Evolutionary conservation across 1,140 invertebrate species (phyloP), one percentile per base, ranked within the genome.

Genomic region (Cotesia chilonis): DNA sequence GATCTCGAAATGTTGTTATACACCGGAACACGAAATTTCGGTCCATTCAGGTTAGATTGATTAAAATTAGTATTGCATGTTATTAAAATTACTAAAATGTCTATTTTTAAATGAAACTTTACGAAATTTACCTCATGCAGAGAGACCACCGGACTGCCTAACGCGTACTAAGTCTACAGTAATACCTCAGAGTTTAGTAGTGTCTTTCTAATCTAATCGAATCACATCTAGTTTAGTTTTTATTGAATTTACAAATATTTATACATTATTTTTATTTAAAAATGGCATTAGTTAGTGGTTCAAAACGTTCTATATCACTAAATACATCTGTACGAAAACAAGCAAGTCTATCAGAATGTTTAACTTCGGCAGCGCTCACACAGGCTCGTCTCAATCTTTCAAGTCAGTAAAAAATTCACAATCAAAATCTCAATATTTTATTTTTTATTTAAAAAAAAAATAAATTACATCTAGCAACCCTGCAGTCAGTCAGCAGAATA

Each of bases 341-440:
- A 65, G 78, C 80, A 4, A 81, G 80, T 60, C 75, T 85, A 9
- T 83, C 84, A 0, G 85, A 85, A 64, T 82, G 82, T 71, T 76
- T 87, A 14, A 86, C 85, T 10, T 81, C 82, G 51, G 83, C 79
- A 2, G 70, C 83, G 60, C 78, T 87, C n/a, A 83, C 84, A 0
- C 82, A 84, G 72, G 85, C 85, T 57, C 83, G 83, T 2, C 75
- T 84, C 10, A 86, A 85, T 73, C 76, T 86, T 65, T 77, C 81
- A 79, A 86, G 85, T 87, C 76, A 73, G 85, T 85, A 79, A 65
- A 35, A 74, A 9, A 66, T 7, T 37, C 9, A 65, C 10, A 41
- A 10, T 37, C 38, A 47, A n/a, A 4, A 60, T 5, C 2, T 10
- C 41, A 28, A 28, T 28, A 28, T 28, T 28, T 28, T 28, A 28